Percentiles rank a stretch among this genome's conserved stretches.
Evolutionary conservation across 2,888 invertebrate species (phyloP).

Genomic region (Anthoptus insignis): DNA sequence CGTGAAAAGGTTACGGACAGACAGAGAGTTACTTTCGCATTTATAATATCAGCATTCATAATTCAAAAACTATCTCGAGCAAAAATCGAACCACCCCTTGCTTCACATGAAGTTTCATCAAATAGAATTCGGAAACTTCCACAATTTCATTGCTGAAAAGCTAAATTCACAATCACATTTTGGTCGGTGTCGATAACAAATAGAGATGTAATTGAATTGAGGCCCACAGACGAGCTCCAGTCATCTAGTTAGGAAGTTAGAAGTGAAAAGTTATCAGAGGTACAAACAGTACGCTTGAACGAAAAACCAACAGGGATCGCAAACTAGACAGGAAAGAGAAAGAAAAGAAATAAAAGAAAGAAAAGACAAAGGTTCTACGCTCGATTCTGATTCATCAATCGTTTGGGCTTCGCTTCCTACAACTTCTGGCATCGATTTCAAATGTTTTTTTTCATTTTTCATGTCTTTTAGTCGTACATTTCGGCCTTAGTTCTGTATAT

Average conservation of each 20-base stretch:
- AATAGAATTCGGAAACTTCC: not conserved
- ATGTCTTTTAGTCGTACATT: not conserved
- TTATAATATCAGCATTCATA: too few relatives aligned
- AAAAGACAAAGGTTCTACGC: constrained; percentile 23
- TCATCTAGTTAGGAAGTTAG: constrained; percentile 15
- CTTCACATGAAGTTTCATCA: too few relatives aligned
- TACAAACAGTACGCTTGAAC: constrained; percentile 17
- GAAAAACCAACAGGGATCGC: constrained; percentile 31
- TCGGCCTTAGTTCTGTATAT: not conserved
- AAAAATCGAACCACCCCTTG: too few relatives aligned
- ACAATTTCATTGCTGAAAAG: too few relatives aligned
- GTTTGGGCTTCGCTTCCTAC: constrained; percentile 8
- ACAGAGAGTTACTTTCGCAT: too few relatives aligned
- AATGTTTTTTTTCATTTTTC: constrained; percentile 4
- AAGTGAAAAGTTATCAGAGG: constrained; percentile 27
- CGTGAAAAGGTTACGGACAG: too few relatives aligned
- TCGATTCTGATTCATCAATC: constrained; percentile 20
- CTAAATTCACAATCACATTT: not conserved
- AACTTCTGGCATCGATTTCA: constrained; percentile 6
- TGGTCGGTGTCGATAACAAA: not conserved
- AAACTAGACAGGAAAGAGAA: constrained; percentile 36
- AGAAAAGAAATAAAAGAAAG: constrained; percentile 14
- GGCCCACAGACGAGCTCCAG: not conserved
- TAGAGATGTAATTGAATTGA: not conserved
- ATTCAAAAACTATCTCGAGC: too few relatives aligned